Evolutionary conservation across 92 coral and sea anemone genomes (phyloP), one percentile per base, ranked within the genome.

Genomic region (Bergia sp.): DNA sequence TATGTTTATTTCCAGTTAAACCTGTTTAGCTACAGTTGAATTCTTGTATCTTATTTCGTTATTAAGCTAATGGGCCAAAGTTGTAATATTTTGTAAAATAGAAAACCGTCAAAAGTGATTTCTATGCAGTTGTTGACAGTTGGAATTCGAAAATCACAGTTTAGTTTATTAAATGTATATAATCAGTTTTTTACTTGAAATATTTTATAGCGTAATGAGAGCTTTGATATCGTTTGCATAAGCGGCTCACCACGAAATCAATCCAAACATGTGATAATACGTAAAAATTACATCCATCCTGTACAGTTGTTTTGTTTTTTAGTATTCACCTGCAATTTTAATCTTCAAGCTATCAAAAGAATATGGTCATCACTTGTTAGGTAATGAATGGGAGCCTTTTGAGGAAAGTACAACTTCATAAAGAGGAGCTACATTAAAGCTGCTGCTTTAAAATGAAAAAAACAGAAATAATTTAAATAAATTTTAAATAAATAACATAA

Each of bases 1-100:
- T 84, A 12, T 79, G 87, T 12, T 69, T 84, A 47, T 69, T 84
- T 71, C 61, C 66, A 7, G 79, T 74, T 71, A 21, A 45, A 71
- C 45, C 1, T 8, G 13, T n/a, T 37, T 57, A 80, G 72, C 72
- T 37, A 23, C 7, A 61, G 69, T 61, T 20, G 41, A 18, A 45
- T 74, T 57, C 21, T 11, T 18, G 65, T 79, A 50, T 49, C 11
- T n/a, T 20, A 77, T 7, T n/a, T 76, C n/a, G 3, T 43, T 9
- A 73, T 73, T 20, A 16, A 61, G 23, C 20, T 4, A 61, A 61
- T 20, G 12, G 18, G 29, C 29, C 20, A 20, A 61, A 61, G 69
- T 61, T 61, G 69, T 61, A 18, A 16, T 20, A 16, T 61, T 6
- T 61, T 61, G 69, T 61, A 21, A 15, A 6, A 61, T 18, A 61